phyloP scores from a whole-genome alignment of 2,888 invertebrate species.

The Protonemura montana region DNA sequence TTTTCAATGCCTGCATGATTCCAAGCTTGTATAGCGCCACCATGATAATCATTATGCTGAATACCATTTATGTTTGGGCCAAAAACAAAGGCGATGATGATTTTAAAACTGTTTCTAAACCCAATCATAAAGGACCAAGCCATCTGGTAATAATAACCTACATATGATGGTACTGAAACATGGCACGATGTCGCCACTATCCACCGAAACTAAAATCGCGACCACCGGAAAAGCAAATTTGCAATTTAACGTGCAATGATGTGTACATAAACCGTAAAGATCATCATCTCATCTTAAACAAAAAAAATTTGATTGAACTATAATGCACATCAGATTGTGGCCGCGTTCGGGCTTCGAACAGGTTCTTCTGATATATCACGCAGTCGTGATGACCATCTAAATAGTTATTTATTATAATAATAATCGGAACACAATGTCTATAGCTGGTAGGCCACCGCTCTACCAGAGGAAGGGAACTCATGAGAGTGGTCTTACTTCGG shows the following conservation, averaged over 20 bases:
- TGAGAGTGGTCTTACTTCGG: background rate
- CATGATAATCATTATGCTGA: background rate
- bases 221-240: background rate
- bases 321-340: background rate
- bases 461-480: background rate
- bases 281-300: background rate
- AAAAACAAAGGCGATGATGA: background rate
- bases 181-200: background rate
- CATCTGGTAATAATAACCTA: background rate
- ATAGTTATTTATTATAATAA: constrained; percentile 12
- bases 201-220: background rate
- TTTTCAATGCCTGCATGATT: background rate
- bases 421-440: background rate
- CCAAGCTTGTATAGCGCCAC: background rate
- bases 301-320: background rate
- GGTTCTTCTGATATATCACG: background rate
- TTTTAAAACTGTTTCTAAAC: background rate
- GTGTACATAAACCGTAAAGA: background rate
- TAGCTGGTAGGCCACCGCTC: background rate
- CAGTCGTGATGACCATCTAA: background rate
- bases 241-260: background rate
- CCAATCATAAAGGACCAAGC: background rate
- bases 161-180: background rate
- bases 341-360: background rate
- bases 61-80: background rate